These are phyloP conservation scores for Barypeithes pellucidus DNA, from an alignment of 2,888 invertebrate species.

Conservation along the genomic window DNA sequence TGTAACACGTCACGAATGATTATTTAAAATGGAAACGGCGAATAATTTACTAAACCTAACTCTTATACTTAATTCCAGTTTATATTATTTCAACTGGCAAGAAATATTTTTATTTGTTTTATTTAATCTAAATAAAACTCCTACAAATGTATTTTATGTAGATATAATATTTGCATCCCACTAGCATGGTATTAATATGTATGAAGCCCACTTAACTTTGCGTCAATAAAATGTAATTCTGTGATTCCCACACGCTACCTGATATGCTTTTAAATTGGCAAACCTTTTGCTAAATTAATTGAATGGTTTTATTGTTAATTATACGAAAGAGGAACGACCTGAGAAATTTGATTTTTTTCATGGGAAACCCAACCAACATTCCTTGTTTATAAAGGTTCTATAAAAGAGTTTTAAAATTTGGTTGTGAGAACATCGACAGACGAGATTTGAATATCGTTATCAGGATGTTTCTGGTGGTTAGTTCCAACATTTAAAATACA, in stretches of 20 bases:
- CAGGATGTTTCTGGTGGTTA: no score
- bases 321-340: not conserved
- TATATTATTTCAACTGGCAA: not conserved
- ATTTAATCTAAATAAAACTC: slow-evolving; percentile 24
- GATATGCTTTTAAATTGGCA: slow-evolving; percentile 17
- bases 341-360: not conserved
- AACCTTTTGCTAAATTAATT: not conserved
- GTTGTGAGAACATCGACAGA: no score
- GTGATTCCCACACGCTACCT: slow-evolving; percentile 19
- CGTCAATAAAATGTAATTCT: slow-evolving; percentile 14
- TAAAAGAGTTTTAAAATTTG: no score
- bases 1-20: no score
- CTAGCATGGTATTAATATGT: not conserved
- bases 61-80: not conserved
- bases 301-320: slow-evolving; percentile 2
- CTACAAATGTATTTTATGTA: not conserved
- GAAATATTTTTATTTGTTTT: not conserved
- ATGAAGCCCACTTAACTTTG: not conserved
- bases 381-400: no score
- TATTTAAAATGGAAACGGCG: no score
- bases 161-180: not conserved
- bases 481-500: no score
- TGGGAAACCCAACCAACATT: no score
- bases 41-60: no score
- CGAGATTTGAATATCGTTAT: no score